These are phyloP conservation scores for Albula goreensis DNA, from an alignment of 2,113 vertebrate genomes.

Conservation along the genomic window DNA sequence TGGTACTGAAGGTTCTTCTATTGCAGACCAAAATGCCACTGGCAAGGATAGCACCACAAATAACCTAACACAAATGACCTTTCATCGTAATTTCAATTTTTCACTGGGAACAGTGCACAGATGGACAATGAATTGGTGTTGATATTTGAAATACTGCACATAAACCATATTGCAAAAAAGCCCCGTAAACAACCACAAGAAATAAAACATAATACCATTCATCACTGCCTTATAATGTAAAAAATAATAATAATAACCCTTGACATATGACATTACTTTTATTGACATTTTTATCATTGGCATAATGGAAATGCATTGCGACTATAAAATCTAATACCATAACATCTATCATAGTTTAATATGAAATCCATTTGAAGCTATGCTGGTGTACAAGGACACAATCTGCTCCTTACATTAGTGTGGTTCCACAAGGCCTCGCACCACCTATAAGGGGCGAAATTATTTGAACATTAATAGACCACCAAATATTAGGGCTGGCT, in stretches of 20 bases:
- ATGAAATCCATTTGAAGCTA: constrained; percentile 41
- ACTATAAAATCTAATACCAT: constrained; percentile 46
- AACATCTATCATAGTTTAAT: constrained; percentile 50
- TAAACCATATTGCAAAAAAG: constrained; percentile 10
- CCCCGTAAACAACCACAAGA: background rate
- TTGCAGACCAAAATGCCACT: background rate
- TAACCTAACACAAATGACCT: background rate
- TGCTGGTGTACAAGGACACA: constrained; percentile 35
- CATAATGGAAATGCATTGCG: constrained; percentile 51
- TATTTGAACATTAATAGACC: constrained; percentile 1
- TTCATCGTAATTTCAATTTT: background rate
- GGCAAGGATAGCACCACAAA: background rate
- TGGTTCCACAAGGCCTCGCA: background rate
- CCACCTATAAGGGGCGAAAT: background rate
- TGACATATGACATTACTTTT: constrained; percentile 39
- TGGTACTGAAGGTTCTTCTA: background rate
- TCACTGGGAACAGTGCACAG: background rate
- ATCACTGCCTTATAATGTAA: constrained; percentile 31
- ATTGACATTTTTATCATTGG: constrained; percentile 46
- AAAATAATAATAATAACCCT: constrained; percentile 23
- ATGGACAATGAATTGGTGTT: background rate
- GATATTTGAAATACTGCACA: background rate
- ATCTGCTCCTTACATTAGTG: constrained; percentile 20
- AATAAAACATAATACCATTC: constrained; percentile 24
- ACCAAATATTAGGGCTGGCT: background rate